Evolutionary conservation across 2,113 vertebrate genomes (phyloP).

Genomic region (Centropus bengalensis): DNA sequence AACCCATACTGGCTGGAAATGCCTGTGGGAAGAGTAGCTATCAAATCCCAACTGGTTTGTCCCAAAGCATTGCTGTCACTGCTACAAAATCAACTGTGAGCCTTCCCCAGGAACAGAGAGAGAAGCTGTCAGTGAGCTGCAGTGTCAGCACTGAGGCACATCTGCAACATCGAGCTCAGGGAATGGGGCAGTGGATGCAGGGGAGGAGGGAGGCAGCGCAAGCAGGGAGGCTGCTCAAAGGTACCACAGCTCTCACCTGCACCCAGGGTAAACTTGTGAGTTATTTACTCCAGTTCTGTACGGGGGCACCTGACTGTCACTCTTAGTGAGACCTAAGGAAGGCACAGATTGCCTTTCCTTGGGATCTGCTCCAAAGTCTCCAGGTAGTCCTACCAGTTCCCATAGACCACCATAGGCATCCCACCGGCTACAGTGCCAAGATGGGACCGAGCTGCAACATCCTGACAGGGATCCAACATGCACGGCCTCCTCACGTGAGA

Average conservation of each 20-base stretch:
- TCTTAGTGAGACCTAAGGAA: not conserved
- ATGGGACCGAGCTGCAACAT: not conserved
- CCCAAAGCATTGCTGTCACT: constrained; percentile 45
- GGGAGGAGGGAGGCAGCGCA: not conserved
- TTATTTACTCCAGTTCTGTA: not conserved
- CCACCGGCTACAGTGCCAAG: not conserved
- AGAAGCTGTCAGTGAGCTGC: not conserved
- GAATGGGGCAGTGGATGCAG: not conserved
- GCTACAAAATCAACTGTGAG: constrained; percentile 50
- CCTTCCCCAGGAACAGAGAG: constrained; percentile 29
- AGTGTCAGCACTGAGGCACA: not conserved
- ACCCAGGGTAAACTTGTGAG: not conserved
- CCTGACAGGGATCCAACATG: not conserved
- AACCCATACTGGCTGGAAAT: constrained; percentile 52
- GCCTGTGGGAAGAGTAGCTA: not conserved
- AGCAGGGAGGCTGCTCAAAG: not conserved
- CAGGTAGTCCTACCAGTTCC: not conserved
- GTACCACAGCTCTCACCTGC: not conserved
- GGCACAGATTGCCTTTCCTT: not conserved
- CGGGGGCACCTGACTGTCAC: not conserved
- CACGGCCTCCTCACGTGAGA: not conserved
- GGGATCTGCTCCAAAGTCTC: not conserved
- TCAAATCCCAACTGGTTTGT: constrained; percentile 48
- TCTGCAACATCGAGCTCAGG: not conserved
- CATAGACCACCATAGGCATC: not conserved